These are phyloP conservation scores for Microtus ochrogaster DNA, from an alignment of 2,113 vertebrate genomes.

Conservation along the genomic window DNA sequence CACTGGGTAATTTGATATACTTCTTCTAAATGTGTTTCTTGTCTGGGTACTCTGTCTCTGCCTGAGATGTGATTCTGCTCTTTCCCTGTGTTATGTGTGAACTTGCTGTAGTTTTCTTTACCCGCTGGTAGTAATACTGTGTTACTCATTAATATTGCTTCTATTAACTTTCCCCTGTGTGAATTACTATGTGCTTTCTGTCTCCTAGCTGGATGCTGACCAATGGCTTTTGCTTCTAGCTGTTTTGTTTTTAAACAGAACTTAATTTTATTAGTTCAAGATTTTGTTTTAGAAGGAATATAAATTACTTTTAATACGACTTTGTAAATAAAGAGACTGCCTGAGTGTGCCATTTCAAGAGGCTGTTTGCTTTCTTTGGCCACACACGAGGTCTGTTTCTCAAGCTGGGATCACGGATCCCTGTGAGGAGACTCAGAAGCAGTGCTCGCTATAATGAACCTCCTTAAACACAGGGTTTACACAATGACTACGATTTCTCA, in stretches of 20 bases:
- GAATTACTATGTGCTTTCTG: neutral
- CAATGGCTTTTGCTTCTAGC: constrained; percentile 38
- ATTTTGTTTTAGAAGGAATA: constrained; percentile 54
- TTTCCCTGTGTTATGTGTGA: neutral
- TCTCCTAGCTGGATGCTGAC: neutral
- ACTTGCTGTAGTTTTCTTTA: constrained; percentile 27
- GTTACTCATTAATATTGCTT: constrained; percentile 36
- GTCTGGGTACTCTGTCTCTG: neutral
- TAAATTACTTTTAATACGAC: constrained; percentile 38
- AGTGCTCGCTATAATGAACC: neutral
- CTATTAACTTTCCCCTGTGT: neutral
- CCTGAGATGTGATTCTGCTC: neutral
- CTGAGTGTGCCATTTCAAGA: constrained; percentile 8
- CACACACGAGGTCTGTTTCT: neutral
- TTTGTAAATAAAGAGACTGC: constrained; percentile 13
- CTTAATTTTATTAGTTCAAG: constrained; percentile 55
- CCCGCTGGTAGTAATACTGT: neutral
- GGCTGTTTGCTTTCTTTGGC: constrained; percentile 63
- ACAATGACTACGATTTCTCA: neutral
- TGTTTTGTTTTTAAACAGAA: constrained; percentile 17
- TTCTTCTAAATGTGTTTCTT: constrained; percentile 32
- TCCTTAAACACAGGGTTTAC: neutral
- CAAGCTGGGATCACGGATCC: neutral
- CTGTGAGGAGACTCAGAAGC: neutral
- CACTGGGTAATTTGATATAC: neutral